Percentiles rank a stretch among this genome's conserved stretches.
Evolutionary conservation across 2,888 invertebrate genomes (phyloP).

Genomic region (Myopa tessellatipennis): DNA sequence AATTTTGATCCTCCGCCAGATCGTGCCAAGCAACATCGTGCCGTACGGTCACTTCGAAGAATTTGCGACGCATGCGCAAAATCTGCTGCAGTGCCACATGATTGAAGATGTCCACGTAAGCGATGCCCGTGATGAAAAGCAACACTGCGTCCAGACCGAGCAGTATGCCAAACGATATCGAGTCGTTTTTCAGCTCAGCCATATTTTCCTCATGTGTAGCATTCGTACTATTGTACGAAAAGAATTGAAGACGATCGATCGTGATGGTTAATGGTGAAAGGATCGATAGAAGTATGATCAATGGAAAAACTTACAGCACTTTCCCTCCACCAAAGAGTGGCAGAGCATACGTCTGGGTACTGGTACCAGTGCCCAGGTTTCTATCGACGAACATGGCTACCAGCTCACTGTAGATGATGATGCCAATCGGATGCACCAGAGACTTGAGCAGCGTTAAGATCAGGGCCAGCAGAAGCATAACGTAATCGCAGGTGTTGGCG

Average conservation of each 20-base stretch:
- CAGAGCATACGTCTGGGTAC: slow-evolving; percentile 71
- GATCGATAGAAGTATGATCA: neutral
- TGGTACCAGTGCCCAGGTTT: slow-evolving; percentile 71
- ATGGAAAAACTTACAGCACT: slow-evolving; percentile 67
- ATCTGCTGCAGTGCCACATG: slow-evolving; percentile 73
- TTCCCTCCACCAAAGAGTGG: slow-evolving; percentile 74
- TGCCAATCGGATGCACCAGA: slow-evolving; percentile 73
- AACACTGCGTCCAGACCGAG: slow-evolving; percentile 71
- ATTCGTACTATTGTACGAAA: slow-evolving; percentile 69
- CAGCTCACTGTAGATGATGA: slow-evolving; percentile 78
- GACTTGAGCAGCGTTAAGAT: slow-evolving; percentile 72
- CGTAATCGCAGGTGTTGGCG: slow-evolving; percentile 71
- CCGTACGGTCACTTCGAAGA: slow-evolving; percentile 74
- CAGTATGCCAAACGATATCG: slow-evolving; percentile 74
- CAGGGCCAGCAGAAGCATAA: slow-evolving; percentile 70
- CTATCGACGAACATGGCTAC: slow-evolving; percentile 76
- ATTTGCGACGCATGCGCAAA: slow-evolving; percentile 72
- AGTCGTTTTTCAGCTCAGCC: slow-evolving; percentile 73
- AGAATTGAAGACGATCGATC: neutral
- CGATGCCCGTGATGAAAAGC: slow-evolving; percentile 73
- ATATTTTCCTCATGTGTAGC: slow-evolving; percentile 71
- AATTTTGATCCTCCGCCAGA: slow-evolving; percentile 76
- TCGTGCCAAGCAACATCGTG: slow-evolving; percentile 82
- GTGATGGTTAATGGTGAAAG: neutral
- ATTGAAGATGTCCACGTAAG: slow-evolving; percentile 76